Evolutionary conservation across 2,113 vertebrate species (phyloP), one percentile per base, ranked within the genome.

Genomic region (Peromyscus leucopus): DNA sequence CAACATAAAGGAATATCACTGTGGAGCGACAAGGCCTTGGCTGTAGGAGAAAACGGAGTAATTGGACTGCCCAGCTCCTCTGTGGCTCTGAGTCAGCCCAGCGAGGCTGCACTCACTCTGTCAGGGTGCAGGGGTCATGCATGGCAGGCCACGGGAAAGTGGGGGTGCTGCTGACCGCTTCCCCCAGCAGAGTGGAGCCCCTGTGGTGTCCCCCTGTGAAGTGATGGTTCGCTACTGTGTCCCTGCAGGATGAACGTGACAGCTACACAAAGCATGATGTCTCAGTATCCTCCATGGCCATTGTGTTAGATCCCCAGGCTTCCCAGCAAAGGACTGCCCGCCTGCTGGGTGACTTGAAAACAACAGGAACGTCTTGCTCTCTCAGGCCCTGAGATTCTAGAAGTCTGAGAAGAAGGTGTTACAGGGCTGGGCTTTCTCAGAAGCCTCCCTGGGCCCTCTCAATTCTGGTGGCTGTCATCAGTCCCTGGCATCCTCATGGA

Each of bases 41-140:
- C 88, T n/a, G 0, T 0, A 16, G 48, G 90, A 24, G 51, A 11
- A 78, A 4, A 42, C 22, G 0, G 2, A 11, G 11, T 6, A 19
- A 12, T 74, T 39, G 78, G 69, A 21, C 55, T 1, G 2, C 26
- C 74, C 51, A 63, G 78, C 83, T 71, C n/a, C 42, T 21, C 51
- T 6, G 0, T 22, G 74, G 42, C 31, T 36, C 74, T 9, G 76
- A 90, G 69, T 26, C 57, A 63, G 31, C 24, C 59, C 59, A 3
- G 84, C 0, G 39, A n/a, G 79, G n/a, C 33, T n/a, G 39, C 2
- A 4, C 46, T 63, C 7, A 1, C 26, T n/a, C 42, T 33, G 0
- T 39, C 11, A 13, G 80, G 22, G 10, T 7, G 0, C 15, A 48
- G 42, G 65, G 84, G 59, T 72, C 5, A 2, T 1, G 0, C 28